Conservation (phyloP, 2,113 vertebrate genomes). For the Lamprotornis superbus region DNA sequence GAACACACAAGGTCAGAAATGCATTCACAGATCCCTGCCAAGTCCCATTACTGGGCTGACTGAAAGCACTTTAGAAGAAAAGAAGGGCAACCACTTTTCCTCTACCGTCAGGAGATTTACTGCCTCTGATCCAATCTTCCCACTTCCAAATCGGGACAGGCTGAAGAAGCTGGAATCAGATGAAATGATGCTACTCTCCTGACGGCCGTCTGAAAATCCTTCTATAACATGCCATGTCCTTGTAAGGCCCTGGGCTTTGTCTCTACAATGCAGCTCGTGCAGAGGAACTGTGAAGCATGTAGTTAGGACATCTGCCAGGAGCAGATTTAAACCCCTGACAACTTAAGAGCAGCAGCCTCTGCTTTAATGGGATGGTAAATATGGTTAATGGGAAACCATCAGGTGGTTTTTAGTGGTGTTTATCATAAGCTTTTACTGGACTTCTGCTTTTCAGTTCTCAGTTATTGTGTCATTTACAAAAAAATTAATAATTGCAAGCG, state of each 20-base stretch:
- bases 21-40: not conserved
- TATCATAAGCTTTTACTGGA: not conserved
- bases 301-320: constrained; percentile 44
- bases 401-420: not conserved
- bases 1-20: not conserved
- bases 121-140: constrained; percentile 19
- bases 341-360: not conserved
- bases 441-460: not conserved
- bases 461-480: not conserved
- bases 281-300: not conserved
- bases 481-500: not conserved
- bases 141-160: constrained; percentile 45
- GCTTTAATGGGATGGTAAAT: constrained; percentile 26
- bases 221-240: constrained; percentile 47
- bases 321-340: constrained; percentile 33
- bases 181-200: constrained; percentile 2
- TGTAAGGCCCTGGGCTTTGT: constrained; percentile 57
- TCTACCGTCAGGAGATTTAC: not conserved
- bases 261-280: not conserved
- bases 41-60: not conserved
- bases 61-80: constrained; percentile 22
- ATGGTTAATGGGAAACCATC: not conserved
- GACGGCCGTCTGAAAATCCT: not conserved
- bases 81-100: constrained; percentile 6
- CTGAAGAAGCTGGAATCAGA: constrained; percentile 42